Conservation (phyloP, 2,888 invertebrate species). For the Oeneis ivallda region DNA sequence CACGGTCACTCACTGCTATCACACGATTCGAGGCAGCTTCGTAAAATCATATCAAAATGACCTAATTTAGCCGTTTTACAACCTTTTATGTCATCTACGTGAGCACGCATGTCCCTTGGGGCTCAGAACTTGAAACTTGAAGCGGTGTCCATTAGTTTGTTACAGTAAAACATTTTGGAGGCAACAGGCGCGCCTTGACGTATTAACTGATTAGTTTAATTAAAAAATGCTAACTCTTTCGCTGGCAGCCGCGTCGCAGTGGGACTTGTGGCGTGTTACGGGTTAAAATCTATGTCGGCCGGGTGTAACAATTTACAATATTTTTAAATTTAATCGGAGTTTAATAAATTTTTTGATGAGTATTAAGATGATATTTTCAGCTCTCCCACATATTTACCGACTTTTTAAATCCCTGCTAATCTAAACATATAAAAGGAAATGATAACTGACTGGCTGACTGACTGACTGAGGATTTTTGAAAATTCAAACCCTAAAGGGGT, state of each 20-base stretch:
- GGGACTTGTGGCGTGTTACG: conserved; percentile 63
- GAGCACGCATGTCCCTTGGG: conserved; percentile 33
- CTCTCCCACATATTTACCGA: no score
- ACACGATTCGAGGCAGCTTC: conserved; percentile 15
- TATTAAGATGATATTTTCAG: no score
- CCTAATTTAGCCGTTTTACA: conserved; percentile 35
- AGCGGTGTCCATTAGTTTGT: conserved; percentile 40
- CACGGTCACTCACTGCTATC: conserved; percentile 5
- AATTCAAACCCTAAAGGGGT: no score
- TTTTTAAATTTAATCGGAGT: conserved; percentile 21
- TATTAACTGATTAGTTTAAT: conserved; percentile 80
- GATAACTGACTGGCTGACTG: no score
- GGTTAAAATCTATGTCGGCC: conserved; percentile 66
- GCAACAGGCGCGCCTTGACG: conserved; percentile 61
- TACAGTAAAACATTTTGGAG: conserved; percentile 40
- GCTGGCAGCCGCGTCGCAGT: conserved; percentile 47
- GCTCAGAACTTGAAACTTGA: conserved; percentile 36
- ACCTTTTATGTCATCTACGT: conserved; percentile 28
- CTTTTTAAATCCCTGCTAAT: no score
- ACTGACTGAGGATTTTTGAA: no score
- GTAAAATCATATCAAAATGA: conserved; percentile 38
- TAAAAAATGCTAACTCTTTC: conserved; percentile 77
- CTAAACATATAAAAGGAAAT: no score
- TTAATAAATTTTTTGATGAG: not conserved
- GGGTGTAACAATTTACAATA: conserved; percentile 36